Evolutionary conservation across 2,113 vertebrate genomes (phyloP).

Genomic region (Lepus timidus): DNA sequence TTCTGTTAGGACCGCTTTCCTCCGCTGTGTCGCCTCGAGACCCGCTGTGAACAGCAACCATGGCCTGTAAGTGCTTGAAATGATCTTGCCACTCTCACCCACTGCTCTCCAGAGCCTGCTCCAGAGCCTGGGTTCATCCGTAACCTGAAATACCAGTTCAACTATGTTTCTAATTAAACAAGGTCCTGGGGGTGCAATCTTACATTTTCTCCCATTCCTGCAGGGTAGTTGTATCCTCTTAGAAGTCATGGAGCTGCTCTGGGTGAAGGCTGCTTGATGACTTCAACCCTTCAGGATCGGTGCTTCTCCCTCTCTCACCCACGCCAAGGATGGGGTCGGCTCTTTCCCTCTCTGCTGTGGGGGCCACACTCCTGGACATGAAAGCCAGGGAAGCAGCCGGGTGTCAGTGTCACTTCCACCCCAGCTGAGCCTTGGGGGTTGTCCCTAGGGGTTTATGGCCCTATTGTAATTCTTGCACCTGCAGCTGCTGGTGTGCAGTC

Average conservation of each 20-base stretch:
- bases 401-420: neutral
- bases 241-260: neutral
- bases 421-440: neutral
- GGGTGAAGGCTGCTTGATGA: neutral
- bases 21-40: neutral
- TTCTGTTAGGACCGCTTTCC: neutral
- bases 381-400: neutral
- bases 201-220: neutral
- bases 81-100: rapidly evolving
- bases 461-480: slow-evolving; percentile 10
- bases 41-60: neutral
- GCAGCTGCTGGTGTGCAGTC: neutral
- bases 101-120: neutral
- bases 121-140: neutral
- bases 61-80: neutral
- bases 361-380: neutral
- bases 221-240: neutral
- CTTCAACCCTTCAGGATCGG: neutral
- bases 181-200: neutral
- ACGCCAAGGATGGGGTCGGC: neutral
- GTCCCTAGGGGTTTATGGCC: neutral
- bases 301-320: neutral
- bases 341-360: rapidly evolving
- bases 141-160: neutral
- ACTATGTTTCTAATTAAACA: neutral